Evolutionary conservation across 2,113 vertebrate genomes (phyloP), one percentile per base, ranked within the genome.

Genomic region (Orthonyx spaldingii): DNA sequence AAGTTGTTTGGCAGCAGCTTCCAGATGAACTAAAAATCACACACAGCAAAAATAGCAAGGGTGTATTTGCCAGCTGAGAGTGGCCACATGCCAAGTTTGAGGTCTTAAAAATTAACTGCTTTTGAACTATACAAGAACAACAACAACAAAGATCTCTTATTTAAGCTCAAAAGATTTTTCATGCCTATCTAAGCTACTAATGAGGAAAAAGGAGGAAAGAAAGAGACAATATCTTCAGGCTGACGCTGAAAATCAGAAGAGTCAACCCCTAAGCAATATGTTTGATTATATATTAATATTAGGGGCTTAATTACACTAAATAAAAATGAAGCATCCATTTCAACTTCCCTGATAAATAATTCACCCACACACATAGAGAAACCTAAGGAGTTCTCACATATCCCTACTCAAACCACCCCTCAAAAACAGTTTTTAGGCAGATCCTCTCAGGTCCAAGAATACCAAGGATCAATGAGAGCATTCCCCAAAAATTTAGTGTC

Each of bases 41-140:
- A 96, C 88, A 60, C 90, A 94, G 94, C 94, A 96, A 96, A 96
- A 96, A 96, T 90, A 96, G 83, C 79, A 94, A 92, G 90, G 57
- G 88, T 95, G 84, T 53, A 96, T 90, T 95, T 95, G 92, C 94
- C 96, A 96, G 96, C 95, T 94, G 94, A 96, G 87, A 78, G 90
- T 75, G 90, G 94, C 92, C 92, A 87, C 2, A 1, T 87, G 96
- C 94, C 96, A 96, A 96, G 85, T 81, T 64, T 89, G 92, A 96
- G 94, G 93, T 96, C 96, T 97, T 96, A 96, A 97, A 96, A 96
- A 95, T 96, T 96, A 97, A 96, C 96, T 94, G 93, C 94, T 96
- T 97, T 96, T 97, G 96, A 97, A 97, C 94, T 94, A 87, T 64
- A 96, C 86, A 94, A 95, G 87, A 95, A 90, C 90, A 97, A 94